phyloP scores from a whole-genome alignment of 2,888 invertebrate species.

The Phaonia tiefii region DNA sequence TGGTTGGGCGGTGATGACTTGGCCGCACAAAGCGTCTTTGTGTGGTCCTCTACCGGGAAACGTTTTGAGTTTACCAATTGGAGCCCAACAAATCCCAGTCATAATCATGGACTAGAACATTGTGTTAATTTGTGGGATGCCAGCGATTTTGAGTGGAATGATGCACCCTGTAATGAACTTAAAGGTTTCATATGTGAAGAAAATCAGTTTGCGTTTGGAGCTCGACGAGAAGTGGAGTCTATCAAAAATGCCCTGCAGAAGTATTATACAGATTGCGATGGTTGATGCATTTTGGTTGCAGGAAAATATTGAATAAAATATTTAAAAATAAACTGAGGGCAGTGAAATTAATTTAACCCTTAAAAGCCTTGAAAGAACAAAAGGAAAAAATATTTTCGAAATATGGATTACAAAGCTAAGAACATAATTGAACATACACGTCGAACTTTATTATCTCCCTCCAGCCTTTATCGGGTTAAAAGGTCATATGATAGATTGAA shows the following conservation, averaged over 20 bases:
- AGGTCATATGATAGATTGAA: too few species aligned
- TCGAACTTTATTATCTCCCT: too few species aligned
- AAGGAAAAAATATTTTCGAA: too few species aligned
- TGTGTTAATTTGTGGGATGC: slow-evolving; percentile 52
- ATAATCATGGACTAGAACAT: slow-evolving; percentile 38
- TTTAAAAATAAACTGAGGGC: too few species aligned
- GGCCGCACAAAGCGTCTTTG: slow-evolving; percentile 36
- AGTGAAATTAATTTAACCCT: too few species aligned
- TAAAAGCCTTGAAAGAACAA: too few species aligned
- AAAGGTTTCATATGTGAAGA: slow-evolving; percentile 59
- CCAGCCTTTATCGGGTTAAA: too few species aligned
- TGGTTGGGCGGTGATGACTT: slow-evolving; percentile 60
- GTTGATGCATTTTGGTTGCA: too few species aligned
- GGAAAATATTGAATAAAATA: too few species aligned
- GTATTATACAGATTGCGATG: too few species aligned
- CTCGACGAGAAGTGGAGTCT: slow-evolving; percentile 6
- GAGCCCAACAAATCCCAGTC: slow-evolving; percentile 47
- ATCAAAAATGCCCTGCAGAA: background rate
- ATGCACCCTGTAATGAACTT: slow-evolving; percentile 24
- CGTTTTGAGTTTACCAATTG: slow-evolving; percentile 56
- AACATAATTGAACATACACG: too few species aligned
- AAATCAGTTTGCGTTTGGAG: slow-evolving; percentile 8
- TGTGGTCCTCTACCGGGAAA: slow-evolving; percentile 53
- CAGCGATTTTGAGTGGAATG: slow-evolving; percentile 61
- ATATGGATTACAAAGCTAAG: too few species aligned